Evolutionary conservation across 2,797 vertebrate genomes (phyloP).

Genomic region (Philypnodon macrostomus): DNA sequence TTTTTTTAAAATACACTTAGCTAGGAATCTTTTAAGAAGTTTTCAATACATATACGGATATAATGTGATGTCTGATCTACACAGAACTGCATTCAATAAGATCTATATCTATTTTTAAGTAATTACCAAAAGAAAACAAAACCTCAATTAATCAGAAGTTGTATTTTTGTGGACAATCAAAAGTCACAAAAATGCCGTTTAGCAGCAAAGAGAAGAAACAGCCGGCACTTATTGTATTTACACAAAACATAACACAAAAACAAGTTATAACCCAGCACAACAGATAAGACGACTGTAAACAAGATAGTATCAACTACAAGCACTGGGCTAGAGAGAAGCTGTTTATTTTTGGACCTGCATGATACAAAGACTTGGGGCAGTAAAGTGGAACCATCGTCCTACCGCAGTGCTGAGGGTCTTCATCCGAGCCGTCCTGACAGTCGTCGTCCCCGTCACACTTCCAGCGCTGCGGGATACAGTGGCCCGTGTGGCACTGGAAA

Average conservation of each 20-base stretch:
- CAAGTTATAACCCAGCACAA: background rate
- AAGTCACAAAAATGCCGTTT: background rate
- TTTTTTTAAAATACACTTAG: too few relatives aligned
- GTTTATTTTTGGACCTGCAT: constrained; percentile 21
- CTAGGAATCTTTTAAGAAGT: too few relatives aligned
- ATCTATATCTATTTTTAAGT: too few relatives aligned
- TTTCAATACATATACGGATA: too few relatives aligned
- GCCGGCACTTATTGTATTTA: background rate
- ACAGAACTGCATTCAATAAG: too few relatives aligned
- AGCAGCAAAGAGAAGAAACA: background rate
- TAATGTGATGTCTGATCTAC: background rate
- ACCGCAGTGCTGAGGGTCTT: constrained; percentile 86
- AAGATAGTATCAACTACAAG: background rate
- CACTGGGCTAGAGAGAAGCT: background rate
- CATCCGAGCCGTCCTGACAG: constrained; percentile 93
- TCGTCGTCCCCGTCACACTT: constrained; percentile 92
- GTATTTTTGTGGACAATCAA: background rate
- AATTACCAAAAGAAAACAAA: too few relatives aligned
- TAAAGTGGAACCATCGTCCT: background rate
- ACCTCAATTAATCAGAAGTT: too few relatives aligned
- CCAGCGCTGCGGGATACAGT: constrained; percentile 97
- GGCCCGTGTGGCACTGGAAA: constrained; percentile 93
- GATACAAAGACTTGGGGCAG: background rate
- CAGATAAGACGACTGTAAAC: constrained; percentile 5
- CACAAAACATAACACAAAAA: background rate